Percentiles rank a stretch among this genome's conserved stretches.
phyloP scores from a whole-genome alignment of 2,113 vertebrate genomes.

The Hypocryptadius cinnamomeus region DNA sequence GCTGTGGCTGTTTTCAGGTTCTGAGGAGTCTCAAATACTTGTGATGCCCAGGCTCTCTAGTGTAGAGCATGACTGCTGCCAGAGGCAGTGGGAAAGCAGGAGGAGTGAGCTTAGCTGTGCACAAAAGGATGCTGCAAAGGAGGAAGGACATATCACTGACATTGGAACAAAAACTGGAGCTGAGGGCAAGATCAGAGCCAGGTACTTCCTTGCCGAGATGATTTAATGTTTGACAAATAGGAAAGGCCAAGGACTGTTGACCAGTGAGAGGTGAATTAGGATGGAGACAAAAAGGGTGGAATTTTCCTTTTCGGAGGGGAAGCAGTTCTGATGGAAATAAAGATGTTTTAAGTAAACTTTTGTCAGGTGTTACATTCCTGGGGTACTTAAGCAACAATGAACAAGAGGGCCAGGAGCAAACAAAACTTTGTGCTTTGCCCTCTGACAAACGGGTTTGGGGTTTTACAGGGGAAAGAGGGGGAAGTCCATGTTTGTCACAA shows the following conservation, averaged over 20 bases:
- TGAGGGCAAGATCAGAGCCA: neutral
- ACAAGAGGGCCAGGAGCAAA: neutral
- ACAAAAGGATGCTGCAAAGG: neutral
- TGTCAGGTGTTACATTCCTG: neutral
- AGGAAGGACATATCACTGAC: neutral
- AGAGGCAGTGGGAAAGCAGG: neutral
- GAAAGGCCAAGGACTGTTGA: neutral
- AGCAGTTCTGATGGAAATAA: neutral
- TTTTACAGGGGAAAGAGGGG: neutral
- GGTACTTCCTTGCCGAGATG: neutral
- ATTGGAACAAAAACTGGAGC: neutral
- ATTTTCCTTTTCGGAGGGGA: conserved; percentile 11
- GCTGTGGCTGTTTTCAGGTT: neutral
- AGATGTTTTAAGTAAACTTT: neutral
- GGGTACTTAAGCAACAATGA: neutral
- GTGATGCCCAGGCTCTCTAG: neutral
- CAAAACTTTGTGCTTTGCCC: neutral
- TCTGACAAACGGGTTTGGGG: neutral
- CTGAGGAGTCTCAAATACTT: neutral
- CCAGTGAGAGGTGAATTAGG: neutral
- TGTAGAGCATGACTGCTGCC: neutral
- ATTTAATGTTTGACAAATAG: neutral
- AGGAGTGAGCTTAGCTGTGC: neutral
- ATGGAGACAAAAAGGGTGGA: neutral
- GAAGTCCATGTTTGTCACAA: neutral